Evolutionary conservation across 1,140 invertebrate species (phyloP).

Genomic region (Heliconius congener): DNA sequence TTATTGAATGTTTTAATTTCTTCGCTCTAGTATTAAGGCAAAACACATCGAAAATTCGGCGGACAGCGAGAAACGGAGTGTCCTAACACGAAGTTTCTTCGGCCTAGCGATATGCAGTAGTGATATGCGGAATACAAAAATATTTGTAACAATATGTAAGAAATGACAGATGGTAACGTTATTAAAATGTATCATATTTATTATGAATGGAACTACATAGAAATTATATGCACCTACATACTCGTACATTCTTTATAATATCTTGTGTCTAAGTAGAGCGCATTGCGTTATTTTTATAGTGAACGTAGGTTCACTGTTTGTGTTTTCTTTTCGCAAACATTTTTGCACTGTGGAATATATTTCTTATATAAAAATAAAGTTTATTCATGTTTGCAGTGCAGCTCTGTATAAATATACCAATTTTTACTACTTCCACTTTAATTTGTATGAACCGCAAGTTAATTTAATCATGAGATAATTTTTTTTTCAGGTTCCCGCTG

Average conservation of each 20-base stretch:
- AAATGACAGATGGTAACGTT: too few relatives aligned
- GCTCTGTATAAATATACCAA: background rate
- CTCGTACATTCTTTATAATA: background rate
- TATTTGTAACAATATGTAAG: too few relatives aligned
- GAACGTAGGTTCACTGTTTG: slow-evolving; percentile 15
- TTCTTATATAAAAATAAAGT: slow-evolving; percentile 14
- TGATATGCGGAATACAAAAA: too few relatives aligned
- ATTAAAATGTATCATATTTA: background rate
- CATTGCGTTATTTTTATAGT: slow-evolving; percentile 13
- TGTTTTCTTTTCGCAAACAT: slow-evolving; percentile 5
- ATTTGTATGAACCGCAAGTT: background rate
- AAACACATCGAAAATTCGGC: too few relatives aligned
- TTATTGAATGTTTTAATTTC: too few relatives aligned
- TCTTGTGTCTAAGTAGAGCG: background rate
- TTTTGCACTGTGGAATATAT: slow-evolving; percentile 8
- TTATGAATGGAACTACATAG: background rate
- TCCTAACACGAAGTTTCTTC: too few relatives aligned
- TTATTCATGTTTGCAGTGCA: background rate
- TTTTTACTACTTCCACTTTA: background rate
- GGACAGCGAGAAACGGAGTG: too few relatives aligned
- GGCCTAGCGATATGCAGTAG: too few relatives aligned
- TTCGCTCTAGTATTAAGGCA: too few relatives aligned
- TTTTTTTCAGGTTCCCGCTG: too few relatives aligned
- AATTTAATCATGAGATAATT: background rate
- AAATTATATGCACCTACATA: background rate